Evolutionary conservation across 92 coral and sea anemone genomes (phyloP).

Genomic region (Porites lobata): DNA sequence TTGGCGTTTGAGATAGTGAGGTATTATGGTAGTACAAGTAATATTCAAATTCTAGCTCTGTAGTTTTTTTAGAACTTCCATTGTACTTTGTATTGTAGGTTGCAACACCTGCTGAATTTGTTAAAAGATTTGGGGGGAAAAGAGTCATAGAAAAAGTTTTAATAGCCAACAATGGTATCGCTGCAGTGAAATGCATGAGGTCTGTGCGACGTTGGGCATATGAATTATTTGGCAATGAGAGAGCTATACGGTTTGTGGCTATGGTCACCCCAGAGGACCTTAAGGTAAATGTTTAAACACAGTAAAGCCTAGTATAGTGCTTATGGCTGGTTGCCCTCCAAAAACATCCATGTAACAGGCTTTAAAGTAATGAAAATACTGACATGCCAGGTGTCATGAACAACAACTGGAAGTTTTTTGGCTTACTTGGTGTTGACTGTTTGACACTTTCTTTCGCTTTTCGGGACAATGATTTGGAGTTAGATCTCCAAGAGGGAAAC

Average conservation of each 20-base stretch:
- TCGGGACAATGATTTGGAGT: too few species aligned
- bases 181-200: constrained; percentile 99
- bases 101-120: constrained; percentile 98
- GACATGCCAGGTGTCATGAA: too few species aligned
- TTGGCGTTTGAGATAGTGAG: too few species aligned
- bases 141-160: constrained; percentile 97
- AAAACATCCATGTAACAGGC: too few species aligned
- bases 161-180: constrained; percentile 99
- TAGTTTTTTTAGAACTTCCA: neutral
- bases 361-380: too few species aligned
- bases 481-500: too few species aligned
- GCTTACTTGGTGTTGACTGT: too few species aligned
- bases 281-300: constrained; percentile 63
- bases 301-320: neutral
- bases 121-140: constrained; percentile 93
- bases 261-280: constrained; percentile 99
- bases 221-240: constrained; percentile 97
- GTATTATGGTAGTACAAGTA: too few species aligned
- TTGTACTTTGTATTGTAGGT: constrained; percentile 55
- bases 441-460: too few species aligned
- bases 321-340: too few species aligned
- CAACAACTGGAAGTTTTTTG: too few species aligned
- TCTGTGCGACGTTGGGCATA: constrained; percentile 97
- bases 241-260: constrained; percentile 95
- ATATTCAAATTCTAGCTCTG: too few species aligned